Base-by-base conservation (phyloP, 2,888 invertebrate species). In the Melanostoma scalare region DNA sequence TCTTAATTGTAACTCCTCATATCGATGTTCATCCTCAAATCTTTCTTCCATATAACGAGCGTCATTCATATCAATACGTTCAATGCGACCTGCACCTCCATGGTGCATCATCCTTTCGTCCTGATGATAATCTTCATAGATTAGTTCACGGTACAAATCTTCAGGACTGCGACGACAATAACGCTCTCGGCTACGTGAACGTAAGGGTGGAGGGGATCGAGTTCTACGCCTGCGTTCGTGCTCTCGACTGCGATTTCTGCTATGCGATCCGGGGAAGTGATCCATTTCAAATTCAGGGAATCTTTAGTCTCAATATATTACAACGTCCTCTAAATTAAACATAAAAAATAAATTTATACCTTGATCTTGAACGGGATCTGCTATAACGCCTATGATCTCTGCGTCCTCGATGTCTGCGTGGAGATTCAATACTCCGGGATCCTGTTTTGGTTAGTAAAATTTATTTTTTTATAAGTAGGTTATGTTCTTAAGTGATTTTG, bases 101-200 rank as follows among this genome's bases (percentile, higher is more conserved):
- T 74, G 74, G 30, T 84, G 84, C 55, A 67, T 67, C 31, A 65
- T 42, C 30, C 84, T 82, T 65, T 85, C 86, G 10, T 91, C 90
- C 6, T 89, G 90, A 53, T 89, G 89, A 81, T 91, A 90, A 71
- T 91, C 91, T 69, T 91, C 90, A 74, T 90, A 88, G 9, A 90
- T 91, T 42, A 91, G 79, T 42, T 90, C 90, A 6, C 90, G 89
- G 81, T 91, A 91, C 20, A 90, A 85, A 86, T 91, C 91, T 65
- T 89, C 89, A 1, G 82, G 86, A 38, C 88, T 89, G 3, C 87
- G 86, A 5, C 84, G 78, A 35, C 86, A 6, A 61, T 88, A 87
- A 4, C 90, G 89, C 31, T 91, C 91, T 8, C 91, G 88, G 73
- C 91, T 91, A n/a, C 90, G 87, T 6, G 91, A 91, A 6, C 91